Base-by-base conservation (phyloP, 2,113 vertebrate genomes). In the Pholis gunnellus region DNA sequence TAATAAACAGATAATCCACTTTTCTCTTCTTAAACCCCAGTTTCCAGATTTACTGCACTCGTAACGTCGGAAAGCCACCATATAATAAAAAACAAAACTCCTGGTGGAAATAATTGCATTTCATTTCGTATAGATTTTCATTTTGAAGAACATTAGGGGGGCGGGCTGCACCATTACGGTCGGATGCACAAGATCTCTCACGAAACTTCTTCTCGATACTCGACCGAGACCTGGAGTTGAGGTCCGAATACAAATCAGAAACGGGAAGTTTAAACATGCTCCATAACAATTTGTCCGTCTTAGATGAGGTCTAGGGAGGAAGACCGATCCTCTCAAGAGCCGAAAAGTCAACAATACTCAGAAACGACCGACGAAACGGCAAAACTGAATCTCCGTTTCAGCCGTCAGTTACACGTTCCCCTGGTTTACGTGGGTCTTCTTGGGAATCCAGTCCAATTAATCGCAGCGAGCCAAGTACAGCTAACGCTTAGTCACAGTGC, bases 1-100 rank as follows among this genome's bases (percentile, higher is more conserved):
- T 91, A 94, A 93, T 95, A 95, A 94, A 93, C 89, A 91, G 89
- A 92, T 90, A 85, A 92, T 91, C 83, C 78, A 83, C 83, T 86
- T 90, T 82, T 84, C 78, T 76, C 78, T 77, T 77, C 76, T 83
- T 71, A 81, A 88, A 85, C n/a, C 38, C 34, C 14, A 56, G 15
- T 73, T 54, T 34, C 75, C 59, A 72, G 85, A 94, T 90, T 93
- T 91, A 89, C 76, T 64, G 63, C 89, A 42, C 65, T 59, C 54
- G 54, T 82, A 87, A 87, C 78, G 54, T 57, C 0, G 8, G 48
- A 84, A 85, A 70, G 69, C 52, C 77, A 65, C 61, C 72, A 76
- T 61, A 31, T 81, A 82, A 84, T 72, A 54, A 69, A 84, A 82
- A 79, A 78, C 8, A 18, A 8, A 61, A 34, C 60, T 40, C 67